Percentiles rank a stretch among this genome's conserved stretches.
phyloP scores from a whole-genome alignment of 2,888 invertebrate species.

The Piscicola geometra region DNA sequence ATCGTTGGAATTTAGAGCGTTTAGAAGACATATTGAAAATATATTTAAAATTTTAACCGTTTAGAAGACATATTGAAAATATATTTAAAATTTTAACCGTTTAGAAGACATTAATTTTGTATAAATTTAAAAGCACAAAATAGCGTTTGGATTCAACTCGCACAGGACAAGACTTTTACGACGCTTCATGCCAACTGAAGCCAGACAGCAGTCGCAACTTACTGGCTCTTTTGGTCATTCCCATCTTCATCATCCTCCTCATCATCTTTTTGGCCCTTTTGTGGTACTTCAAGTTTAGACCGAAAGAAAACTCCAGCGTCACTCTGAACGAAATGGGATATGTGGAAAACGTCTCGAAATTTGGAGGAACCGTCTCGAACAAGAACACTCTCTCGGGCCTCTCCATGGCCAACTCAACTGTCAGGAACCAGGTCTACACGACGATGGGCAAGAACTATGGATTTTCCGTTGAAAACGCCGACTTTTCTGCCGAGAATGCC shows the following conservation, averaged over 20 bases:
- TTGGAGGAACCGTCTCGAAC: slow-evolving; percentile 15
- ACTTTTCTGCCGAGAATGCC: slow-evolving; percentile 22
- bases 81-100: too few species aligned
- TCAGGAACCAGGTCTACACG: slow-evolving; percentile 28
- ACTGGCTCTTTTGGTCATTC: slow-evolving; percentile 23
- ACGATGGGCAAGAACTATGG: slow-evolving; percentile 26
- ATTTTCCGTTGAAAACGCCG: slow-evolving; percentile 27
- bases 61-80: too few species aligned
- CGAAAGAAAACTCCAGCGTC: slow-evolving; percentile 14
- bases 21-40: too few species aligned
- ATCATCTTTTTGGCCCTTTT: slow-evolving; percentile 7
- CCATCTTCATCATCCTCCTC: slow-evolving; percentile 20
- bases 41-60: too few species aligned
- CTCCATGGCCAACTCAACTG: slow-evolving; percentile 24
- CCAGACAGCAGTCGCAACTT: neutral
- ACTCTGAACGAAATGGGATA: slow-evolving; percentile 31
- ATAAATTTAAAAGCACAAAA: too few species aligned
- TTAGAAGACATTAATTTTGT: too few species aligned
- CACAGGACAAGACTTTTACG: too few species aligned
- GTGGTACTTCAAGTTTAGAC: slow-evolving; percentile 23
- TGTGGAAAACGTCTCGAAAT: slow-evolving; percentile 29
- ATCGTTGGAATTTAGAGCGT: too few species aligned
- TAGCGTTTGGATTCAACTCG: too few species aligned
- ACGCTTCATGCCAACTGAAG: neutral
- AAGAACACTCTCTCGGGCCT: slow-evolving; percentile 9